Evolutionary conservation across 2,797 vertebrate species (phyloP).

Genomic region (Okamejei kenojei): DNA sequence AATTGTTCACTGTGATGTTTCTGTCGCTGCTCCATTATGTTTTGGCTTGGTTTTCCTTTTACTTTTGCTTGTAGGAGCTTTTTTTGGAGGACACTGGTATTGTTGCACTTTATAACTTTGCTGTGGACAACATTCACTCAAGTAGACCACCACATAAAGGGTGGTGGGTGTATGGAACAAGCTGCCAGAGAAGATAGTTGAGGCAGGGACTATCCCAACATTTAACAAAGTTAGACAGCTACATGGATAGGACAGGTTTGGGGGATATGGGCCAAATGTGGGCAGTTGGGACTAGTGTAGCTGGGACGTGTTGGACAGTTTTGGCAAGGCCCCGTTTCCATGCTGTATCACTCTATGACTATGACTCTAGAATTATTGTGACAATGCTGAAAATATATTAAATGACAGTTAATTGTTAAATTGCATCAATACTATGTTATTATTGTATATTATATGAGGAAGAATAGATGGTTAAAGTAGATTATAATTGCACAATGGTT

Average conservation of each 20-base stretch:
- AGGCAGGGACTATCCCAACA: too few relatives aligned
- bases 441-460: too few relatives aligned
- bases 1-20: slow-evolving; percentile 1
- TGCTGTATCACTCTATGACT: too few relatives aligned
- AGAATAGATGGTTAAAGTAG: neutral
- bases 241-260: too few relatives aligned
- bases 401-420: neutral
- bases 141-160: neutral
- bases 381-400: slow-evolving; percentile 7
- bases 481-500: neutral
- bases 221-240: too few relatives aligned
- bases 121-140: neutral
- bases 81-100: neutral
- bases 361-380: neutral
- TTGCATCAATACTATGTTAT: neutral
- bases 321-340: too few relatives aligned
- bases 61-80: neutral
- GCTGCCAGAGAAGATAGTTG: too few relatives aligned
- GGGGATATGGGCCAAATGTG: too few relatives aligned
- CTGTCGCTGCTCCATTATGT: neutral
- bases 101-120: neutral
- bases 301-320: too few relatives aligned
- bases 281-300: too few relatives aligned
- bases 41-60: neutral
- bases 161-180: too few relatives aligned